Percentiles rank a stretch among this genome's conserved stretches.
These are phyloP conservation scores for Nephrocerus scutellatus DNA, from an alignment of 2,888 invertebrate species.

Conservation along the genomic window DNA sequence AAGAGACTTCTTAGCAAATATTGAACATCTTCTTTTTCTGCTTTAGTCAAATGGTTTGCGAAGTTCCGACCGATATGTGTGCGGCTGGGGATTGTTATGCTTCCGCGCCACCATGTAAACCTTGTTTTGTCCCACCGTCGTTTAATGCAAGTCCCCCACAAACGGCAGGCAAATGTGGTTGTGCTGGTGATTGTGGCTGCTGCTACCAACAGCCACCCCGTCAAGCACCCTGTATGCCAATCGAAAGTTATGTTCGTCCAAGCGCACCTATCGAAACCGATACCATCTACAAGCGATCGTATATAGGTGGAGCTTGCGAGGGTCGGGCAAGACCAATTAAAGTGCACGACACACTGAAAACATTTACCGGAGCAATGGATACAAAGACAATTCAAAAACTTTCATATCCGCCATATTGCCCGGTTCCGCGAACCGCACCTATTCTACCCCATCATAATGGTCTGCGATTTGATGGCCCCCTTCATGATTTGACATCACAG, in stretches of 20 bases:
- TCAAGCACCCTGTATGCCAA: conserved; percentile 35
- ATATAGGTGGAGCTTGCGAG: conserved; percentile 50
- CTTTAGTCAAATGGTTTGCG: too few relatives aligned
- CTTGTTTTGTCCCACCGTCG: conserved; percentile 30
- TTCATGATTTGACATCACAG: conserved; percentile 65
- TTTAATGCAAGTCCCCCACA: conserved; percentile 31
- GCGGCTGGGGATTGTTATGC: conserved; percentile 17
- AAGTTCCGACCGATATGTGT: too few relatives aligned
- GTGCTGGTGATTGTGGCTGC: conserved; percentile 34
- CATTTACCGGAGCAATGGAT: conserved; percentile 48
- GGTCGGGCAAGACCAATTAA: conserved; percentile 47
- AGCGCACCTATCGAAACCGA: conserved; percentile 53
- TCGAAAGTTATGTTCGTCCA: conserved; percentile 51
- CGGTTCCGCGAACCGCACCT: conserved; percentile 30
- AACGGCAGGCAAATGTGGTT: conserved; percentile 20
- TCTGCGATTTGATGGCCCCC: conserved; percentile 50
- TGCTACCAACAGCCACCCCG: conserved; percentile 45
- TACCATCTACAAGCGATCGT: conserved; percentile 62
- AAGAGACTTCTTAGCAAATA: too few relatives aligned
- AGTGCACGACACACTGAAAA: conserved; percentile 47
- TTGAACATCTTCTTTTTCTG: too few relatives aligned
- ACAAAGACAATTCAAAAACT: conserved; percentile 51
- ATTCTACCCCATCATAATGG: conserved; percentile 39
- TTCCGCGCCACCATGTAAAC: conserved; percentile 22
- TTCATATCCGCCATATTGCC: conserved; percentile 41